phyloP scores from a whole-genome alignment of 2,797 vertebrate species.

The Silurus aristotelis region DNA sequence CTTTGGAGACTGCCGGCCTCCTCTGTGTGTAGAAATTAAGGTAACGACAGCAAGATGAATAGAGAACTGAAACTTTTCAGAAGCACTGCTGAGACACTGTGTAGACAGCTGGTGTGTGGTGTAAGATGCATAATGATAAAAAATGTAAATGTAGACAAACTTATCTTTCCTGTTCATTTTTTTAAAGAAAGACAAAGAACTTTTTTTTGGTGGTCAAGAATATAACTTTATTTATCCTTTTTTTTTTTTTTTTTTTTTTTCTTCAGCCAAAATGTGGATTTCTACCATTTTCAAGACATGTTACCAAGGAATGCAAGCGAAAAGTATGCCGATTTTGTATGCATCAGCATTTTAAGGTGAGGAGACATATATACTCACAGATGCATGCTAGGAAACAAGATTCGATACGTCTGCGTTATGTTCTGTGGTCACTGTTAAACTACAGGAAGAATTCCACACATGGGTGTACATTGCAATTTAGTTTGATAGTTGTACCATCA shows the following conservation, averaged over 20 bases:
- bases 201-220: not conserved
- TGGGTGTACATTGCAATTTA: not conserved
- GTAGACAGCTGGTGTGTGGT: not conserved
- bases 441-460: not conserved
- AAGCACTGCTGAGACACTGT: no score
- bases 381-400: not conserved
- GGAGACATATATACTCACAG: not conserved
- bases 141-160: not conserved
- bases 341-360: slow-evolving; percentile 97
- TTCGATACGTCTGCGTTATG: slow-evolving; percentile 4
- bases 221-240: not conserved
- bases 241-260: not conserved
- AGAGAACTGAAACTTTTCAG: not conserved
- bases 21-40: slow-evolving; percentile 97
- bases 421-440: not conserved
- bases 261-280: slow-evolving; percentile 95
- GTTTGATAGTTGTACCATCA: not conserved
- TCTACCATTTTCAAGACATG: slow-evolving; percentile 86
- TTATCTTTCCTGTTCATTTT: not conserved
- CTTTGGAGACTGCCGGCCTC: slow-evolving; percentile 81
- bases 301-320: slow-evolving; percentile 91
- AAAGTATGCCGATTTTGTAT: slow-evolving; percentile 96
- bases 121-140: not conserved
- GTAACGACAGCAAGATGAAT: slow-evolving; percentile 58
- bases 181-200: not conserved